phyloP scores from a whole-genome alignment of 2,797 vertebrate genomes.

The Dendrocincla tyrannina region DNA sequence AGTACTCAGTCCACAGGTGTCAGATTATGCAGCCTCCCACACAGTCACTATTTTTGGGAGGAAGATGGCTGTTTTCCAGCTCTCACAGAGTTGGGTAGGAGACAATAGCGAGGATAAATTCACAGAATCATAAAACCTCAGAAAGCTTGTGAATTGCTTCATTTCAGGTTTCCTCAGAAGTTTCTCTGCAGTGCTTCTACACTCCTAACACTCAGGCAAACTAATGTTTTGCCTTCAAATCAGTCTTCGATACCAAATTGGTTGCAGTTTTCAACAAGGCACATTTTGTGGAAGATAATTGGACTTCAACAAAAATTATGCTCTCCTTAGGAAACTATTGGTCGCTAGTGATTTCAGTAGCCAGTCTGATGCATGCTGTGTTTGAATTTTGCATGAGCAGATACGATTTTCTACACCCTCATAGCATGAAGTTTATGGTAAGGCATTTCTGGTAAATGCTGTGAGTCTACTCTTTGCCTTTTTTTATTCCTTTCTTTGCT shows the following conservation, averaged over 20 bases:
- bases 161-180: neutral
- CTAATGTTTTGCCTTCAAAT: neutral
- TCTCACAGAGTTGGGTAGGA: neutral
- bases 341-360: neutral
- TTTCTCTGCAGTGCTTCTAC: neutral
- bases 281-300: neutral
- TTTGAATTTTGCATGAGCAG: neutral
- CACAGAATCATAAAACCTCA: neutral
- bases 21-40: slow-evolving; percentile 28
- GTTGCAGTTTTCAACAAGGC: neutral
- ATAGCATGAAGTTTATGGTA: neutral
- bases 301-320: neutral
- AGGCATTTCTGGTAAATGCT: neutral
- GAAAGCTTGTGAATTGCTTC: neutral
- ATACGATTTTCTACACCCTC: neutral
- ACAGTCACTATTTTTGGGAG: slow-evolving; percentile 3
- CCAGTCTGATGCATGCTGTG: neutral
- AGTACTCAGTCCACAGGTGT: neutral
- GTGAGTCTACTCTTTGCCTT: neutral
- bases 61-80: neutral
- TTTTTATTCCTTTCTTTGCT: neutral
- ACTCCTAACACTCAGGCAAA: neutral
- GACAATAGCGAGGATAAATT: neutral
- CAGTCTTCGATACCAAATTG: neutral
- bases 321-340: neutral